These are phyloP conservation scores for Ceraclea dissimilis DNA, from an alignment of 2,888 invertebrate genomes.

Conservation along the genomic window DNA sequence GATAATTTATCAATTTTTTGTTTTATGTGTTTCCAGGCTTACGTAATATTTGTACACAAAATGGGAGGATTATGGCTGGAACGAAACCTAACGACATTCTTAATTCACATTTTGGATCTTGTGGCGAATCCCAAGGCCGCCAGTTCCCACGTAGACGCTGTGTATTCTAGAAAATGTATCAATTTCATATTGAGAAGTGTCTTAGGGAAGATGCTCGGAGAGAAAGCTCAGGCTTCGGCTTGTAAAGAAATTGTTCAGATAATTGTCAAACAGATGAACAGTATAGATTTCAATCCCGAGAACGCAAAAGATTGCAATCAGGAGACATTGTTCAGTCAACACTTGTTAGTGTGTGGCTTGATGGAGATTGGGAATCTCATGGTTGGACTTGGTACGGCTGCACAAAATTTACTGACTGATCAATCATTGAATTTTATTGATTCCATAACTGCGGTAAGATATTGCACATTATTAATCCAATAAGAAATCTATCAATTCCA, in stretches of 20 bases:
- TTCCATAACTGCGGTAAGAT: constrained; percentile 47
- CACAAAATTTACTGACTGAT: constrained; percentile 83
- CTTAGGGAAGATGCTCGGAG: constrained; percentile 89
- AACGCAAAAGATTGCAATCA: constrained; percentile 88
- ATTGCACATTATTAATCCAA: neutral
- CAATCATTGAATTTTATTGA: constrained; percentile 66
- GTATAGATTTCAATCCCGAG: constrained; percentile 86
- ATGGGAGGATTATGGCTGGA: constrained; percentile 95
- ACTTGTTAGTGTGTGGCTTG: constrained; percentile 84
- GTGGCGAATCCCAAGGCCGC: constrained; percentile 95
- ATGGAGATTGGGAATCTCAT: constrained; percentile 90
- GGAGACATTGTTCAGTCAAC: constrained; percentile 85
- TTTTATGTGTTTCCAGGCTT: constrained; percentile 56
- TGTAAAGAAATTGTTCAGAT: constrained; percentile 90
- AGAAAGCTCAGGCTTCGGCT: constrained; percentile 93
- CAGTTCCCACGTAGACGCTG: constrained; percentile 94
- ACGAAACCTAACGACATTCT: constrained; percentile 75
- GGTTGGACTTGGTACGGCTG: constrained; percentile 88
- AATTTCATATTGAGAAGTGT: constrained; percentile 89
- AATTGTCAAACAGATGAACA: constrained; percentile 91
- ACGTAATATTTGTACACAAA: constrained; percentile 89
- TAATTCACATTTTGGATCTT: constrained; percentile 86
- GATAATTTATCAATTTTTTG: too few species aligned
- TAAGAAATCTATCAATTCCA: too few species aligned
- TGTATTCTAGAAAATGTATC: constrained; percentile 95